These are phyloP conservation scores for Boloria selene DNA, from an alignment of 2,888 invertebrate species.

Conservation along the genomic window DNA sequence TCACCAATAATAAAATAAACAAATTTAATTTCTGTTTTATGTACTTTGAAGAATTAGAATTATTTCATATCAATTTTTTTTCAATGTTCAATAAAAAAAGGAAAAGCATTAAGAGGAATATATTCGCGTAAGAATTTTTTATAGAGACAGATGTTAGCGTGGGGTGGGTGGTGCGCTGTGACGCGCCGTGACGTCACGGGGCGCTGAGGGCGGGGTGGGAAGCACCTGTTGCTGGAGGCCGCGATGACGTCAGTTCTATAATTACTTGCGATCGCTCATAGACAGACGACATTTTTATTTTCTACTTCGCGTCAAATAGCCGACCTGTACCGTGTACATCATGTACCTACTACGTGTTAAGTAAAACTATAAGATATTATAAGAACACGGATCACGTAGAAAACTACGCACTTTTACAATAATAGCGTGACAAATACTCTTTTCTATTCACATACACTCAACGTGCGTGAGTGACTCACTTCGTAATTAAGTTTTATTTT, in stretches of 20 bases:
- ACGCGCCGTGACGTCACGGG: slow-evolving; percentile 24
- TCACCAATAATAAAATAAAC: too few relatives aligned
- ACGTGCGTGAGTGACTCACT: slow-evolving; percentile 13
- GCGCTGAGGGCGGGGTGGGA: slow-evolving; percentile 3
- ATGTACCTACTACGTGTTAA: too few relatives aligned
- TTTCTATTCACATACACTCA: slow-evolving; percentile 11
- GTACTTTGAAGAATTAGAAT: too few relatives aligned
- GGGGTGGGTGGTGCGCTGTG: not conserved
- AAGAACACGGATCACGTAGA: not conserved
- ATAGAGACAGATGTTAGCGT: slow-evolving; percentile 1
- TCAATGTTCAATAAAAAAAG: too few relatives aligned
- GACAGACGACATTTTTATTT: not conserved
- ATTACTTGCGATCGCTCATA: slow-evolving; percentile 4
- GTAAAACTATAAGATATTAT: not conserved
- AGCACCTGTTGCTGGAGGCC: slow-evolving; percentile 27
- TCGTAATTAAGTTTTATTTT: too few relatives aligned
- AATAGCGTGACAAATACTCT: slow-evolving; percentile 17
- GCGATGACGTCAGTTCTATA: slow-evolving; percentile 30
- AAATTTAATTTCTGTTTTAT: too few relatives aligned
- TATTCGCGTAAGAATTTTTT: not conserved
- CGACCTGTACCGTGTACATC: too few relatives aligned
- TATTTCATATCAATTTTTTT: too few relatives aligned
- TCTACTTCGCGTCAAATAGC: too few relatives aligned
- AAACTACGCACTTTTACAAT: slow-evolving; percentile 10
- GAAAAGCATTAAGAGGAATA: not conserved